These are phyloP conservation scores for Ochropleura leucogaster DNA, from an alignment of 2,888 invertebrate genomes.

Conservation along the genomic window DNA sequence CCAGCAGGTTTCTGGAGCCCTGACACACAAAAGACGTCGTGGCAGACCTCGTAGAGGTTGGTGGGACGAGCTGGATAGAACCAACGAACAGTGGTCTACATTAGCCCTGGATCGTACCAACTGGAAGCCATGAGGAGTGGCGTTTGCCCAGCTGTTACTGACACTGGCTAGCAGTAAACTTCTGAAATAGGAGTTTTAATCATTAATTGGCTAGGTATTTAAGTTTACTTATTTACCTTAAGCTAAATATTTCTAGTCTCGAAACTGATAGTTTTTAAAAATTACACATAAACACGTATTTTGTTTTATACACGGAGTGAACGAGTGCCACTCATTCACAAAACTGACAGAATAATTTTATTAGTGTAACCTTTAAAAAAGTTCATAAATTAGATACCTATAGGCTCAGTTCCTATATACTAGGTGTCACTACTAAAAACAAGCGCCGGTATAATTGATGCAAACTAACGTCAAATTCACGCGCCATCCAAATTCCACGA, in stretches of 20 bases:
- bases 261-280: neutral
- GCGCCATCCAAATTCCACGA: constrained; percentile 38
- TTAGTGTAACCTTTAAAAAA: neutral
- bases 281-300: neutral
- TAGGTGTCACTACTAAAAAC: constrained; percentile 37
- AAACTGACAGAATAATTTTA: neutral
- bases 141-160: no score
- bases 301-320: neutral
- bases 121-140: no score
- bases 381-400: neutral
- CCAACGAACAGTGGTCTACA: no score
- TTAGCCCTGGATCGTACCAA: no score
- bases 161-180: no score
- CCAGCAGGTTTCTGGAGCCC: no score
- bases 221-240: neutral
- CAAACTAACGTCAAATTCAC: constrained; percentile 50
- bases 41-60: no score
- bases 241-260: neutral
- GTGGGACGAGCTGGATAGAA: no score
- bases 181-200: neutral
- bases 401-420: neutral
- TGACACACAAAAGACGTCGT: no score
- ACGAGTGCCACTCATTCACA: neutral
- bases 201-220: neutral
- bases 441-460: constrained; percentile 49